Conservation (phyloP, 2,113 vertebrate genomes). For the Leucoraja erinaceus region DNA sequence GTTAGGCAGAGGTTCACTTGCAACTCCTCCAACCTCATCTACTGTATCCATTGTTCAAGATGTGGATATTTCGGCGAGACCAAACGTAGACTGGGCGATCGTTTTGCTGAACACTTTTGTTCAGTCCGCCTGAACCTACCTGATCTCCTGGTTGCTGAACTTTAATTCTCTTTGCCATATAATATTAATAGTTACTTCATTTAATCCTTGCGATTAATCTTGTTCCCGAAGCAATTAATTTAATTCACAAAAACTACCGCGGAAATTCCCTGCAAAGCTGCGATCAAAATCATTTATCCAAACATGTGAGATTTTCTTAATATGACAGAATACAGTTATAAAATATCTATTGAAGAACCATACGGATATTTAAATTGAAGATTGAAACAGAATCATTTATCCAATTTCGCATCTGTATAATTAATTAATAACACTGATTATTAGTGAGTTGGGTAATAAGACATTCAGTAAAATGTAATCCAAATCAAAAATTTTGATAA, state of each 20-base stretch:
- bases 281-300: neutral
- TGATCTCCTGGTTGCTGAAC: too few relatives aligned
- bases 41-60: too few relatives aligned
- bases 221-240: neutral
- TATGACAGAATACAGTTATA: neutral
- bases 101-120: too few relatives aligned
- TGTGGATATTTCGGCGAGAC: too few relatives aligned
- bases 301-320: neutral
- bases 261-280: neutral
- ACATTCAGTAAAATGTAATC: neutral
- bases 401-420: neutral
- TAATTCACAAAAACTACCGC: neutral
- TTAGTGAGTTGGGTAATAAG: neutral
- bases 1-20: too few relatives aligned
- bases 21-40: too few relatives aligned
- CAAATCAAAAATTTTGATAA: neutral
- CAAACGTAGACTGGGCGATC: too few relatives aligned
- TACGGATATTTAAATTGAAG: neutral
- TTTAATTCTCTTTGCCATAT: too few relatives aligned
- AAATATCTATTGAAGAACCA: neutral
- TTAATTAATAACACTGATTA: neutral
- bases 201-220: neutral
- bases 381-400: neutral
- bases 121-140: too few relatives aligned
- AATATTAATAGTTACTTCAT: neutral